Base-by-base conservation (phyloP, 2,113 vertebrate species). In the Stictonetta naevosa region DNA sequence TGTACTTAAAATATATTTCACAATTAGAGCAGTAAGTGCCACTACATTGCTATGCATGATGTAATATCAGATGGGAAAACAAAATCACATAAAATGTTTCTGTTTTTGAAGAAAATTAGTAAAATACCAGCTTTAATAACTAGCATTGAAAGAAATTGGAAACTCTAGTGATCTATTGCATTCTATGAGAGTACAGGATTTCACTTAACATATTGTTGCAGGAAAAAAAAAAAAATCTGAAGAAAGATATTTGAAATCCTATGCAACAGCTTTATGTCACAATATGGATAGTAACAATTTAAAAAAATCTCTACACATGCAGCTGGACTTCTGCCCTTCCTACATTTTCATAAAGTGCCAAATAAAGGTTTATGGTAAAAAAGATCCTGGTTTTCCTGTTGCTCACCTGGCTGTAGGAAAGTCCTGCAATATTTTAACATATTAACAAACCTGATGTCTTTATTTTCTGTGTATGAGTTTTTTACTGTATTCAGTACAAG, bases 21-120 rank as follows among this genome's bases (percentile, higher is more conserved):
- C 22, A 73, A 58, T 58, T 67, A 88, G 11, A 83, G 59, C 28
- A 82, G 84, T 74, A 72, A 93, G n/a, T 77, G 21, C 95, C 91
- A 97, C 44, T 76, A 53, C 81, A 82, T 94, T 94, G 93, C 93
- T 94, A 94, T 95, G 88, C 60, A 69, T 88, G 86, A 94, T 86
- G 88, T 93, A 91, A 96, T 95, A 56, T 88, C 96, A 95, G 77
- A 94, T 88, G 94, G 96, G 92, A 94, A 92, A 95, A 95, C 91
- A 59, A 95, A 95, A 95, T 95, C 86, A 95, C 52, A 84, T 5
- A 53, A 92, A 80, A n/a, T 48, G n/a, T 58, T 90, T 72, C 22
- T 56, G 20, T 59, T 87, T 82, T 84, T 92, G 25, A 85, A 94
- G 23, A 84, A 79, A 80, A 95, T 34, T 40, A 75, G 16, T 34